These are phyloP conservation scores for Otolemur garnettii DNA, from an alignment of 2,113 vertebrate genomes.

Conservation along the genomic window DNA sequence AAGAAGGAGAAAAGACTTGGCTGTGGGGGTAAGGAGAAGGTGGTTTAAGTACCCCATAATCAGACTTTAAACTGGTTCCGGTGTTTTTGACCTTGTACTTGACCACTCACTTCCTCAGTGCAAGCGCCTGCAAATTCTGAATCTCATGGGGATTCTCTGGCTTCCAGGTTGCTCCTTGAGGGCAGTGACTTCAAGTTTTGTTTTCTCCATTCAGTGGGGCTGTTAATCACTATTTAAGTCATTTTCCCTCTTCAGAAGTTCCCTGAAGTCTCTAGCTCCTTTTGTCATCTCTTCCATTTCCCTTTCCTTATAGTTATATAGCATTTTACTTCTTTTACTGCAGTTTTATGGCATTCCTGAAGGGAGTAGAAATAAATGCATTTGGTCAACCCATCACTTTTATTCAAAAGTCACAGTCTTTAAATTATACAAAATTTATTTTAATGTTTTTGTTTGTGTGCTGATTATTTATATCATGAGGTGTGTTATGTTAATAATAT, in stretches of 20 bases:
- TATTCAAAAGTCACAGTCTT: constrained; percentile 24
- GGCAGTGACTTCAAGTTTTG: not conserved
- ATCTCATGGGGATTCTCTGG: not conserved
- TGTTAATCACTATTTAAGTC: not conserved
- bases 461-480: not conserved
- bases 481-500: not conserved
- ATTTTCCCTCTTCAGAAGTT: not conserved
- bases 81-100: not conserved
- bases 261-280: not conserved
- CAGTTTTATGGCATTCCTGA: constrained; percentile 26
- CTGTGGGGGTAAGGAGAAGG: not conserved
- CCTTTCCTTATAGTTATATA: not conserved
- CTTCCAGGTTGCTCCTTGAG: rapidly evolving
- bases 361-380: not conserved
- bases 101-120: not conserved
- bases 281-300: constrained; percentile 6
- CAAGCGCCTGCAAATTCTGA: not conserved
- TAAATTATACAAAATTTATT: not conserved
- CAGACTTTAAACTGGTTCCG: not conserved
- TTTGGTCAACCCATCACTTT: not conserved
- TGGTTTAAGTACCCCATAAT: not conserved
- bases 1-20: not conserved
- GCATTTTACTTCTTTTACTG: constrained; percentile 20
- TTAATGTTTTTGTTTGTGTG: not conserved
- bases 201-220: not conserved